phyloP scores from a whole-genome alignment of 2,113 vertebrate genomes.

The Stomatorhinus ivindoensis region DNA sequence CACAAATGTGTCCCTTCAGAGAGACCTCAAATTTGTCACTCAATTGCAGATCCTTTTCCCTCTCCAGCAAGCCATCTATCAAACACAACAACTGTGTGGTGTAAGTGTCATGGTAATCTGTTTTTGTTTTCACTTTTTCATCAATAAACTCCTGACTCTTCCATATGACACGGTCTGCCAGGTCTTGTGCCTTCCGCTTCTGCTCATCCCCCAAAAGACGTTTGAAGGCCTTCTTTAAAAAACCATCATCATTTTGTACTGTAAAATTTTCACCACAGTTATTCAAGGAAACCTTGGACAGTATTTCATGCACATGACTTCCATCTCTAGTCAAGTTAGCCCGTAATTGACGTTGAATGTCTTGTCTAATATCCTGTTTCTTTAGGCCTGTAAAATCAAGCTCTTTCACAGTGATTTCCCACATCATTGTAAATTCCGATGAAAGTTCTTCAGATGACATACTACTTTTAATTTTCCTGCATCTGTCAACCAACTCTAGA shows the following conservation, averaged over 20 bases:
- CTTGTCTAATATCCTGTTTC: constrained; percentile 1
- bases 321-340: neutral
- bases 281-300: neutral
- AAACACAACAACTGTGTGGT: constrained; percentile 22
- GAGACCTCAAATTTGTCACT: constrained; percentile 12
- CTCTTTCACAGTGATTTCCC: constrained; percentile 22
- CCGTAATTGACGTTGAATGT: neutral
- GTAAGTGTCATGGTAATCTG: constrained; percentile 25
- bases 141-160: constrained; percentile 4
- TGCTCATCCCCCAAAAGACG: neutral
- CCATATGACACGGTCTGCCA: neutral
- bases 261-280: constrained; percentile 18
- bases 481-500: constrained; percentile 17
- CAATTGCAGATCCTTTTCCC: neutral
- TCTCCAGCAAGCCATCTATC: neutral
- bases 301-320: neutral
- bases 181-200: neutral
- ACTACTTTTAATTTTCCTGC: neutral
- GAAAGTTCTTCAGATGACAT: constrained; percentile 8
- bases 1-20: constrained; percentile 37
- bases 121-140: neutral
- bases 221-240: neutral
- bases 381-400: neutral
- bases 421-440: constrained; percentile 29
- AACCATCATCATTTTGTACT: neutral